Conservation (phyloP, 2,113 vertebrate species). For the Panthera tigris region DNA sequence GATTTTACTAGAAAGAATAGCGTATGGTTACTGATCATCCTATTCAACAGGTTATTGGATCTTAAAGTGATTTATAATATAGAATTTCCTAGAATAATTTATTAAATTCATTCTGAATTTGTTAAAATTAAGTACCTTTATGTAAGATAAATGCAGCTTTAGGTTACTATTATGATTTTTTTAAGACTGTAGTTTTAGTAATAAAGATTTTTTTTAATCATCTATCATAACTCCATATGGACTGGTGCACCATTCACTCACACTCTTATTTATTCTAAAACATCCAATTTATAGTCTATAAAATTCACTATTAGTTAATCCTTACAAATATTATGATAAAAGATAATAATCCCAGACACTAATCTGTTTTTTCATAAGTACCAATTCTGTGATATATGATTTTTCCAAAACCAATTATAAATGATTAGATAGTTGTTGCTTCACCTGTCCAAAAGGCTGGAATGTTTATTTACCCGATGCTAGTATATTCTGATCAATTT, state of each 20-base stretch:
- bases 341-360: background rate
- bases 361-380: background rate
- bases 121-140: background rate
- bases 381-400: background rate
- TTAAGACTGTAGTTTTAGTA: background rate
- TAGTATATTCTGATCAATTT: background rate
- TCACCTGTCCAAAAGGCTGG: background rate
- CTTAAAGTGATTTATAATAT: background rate
- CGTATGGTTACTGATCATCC: background rate
- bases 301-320: background rate
- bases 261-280: background rate
- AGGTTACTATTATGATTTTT: background rate
- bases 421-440: background rate
- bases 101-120: background rate
- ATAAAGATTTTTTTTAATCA: background rate
- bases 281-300: background rate
- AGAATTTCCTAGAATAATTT: conserved; percentile 10
- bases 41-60: background rate
- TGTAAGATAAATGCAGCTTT: background rate
- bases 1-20: conserved; percentile 16
- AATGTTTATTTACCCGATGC: background rate
- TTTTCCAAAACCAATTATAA: background rate
- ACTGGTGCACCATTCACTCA: background rate
- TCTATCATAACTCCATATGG: background rate
- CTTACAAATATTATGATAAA: background rate